phyloP scores from a whole-genome alignment of 2,797 vertebrate genomes.

The Alcedo quadribrachys region DNA sequence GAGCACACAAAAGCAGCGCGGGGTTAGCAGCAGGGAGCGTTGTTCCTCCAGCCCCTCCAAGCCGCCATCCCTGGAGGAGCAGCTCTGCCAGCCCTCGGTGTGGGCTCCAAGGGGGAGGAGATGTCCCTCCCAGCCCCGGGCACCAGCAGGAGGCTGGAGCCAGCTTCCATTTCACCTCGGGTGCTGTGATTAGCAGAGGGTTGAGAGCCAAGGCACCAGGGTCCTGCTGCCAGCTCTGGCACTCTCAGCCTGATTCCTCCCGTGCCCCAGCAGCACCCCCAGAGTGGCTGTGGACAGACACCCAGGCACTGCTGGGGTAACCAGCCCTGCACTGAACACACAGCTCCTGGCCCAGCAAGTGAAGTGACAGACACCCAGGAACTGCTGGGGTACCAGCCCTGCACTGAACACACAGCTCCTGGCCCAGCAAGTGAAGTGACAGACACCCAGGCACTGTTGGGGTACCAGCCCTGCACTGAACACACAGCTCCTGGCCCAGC shows the following conservation, averaged over 20 bases:
- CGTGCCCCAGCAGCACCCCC: neutral
- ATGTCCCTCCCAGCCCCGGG: neutral
- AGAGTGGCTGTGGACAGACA: neutral
- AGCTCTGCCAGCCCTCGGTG: too few relatives aligned
- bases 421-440: neutral
- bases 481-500: neutral
- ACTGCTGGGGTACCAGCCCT: neutral
- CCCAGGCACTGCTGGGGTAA: neutral
- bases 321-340: neutral
- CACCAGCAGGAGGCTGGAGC: fast-evolving
- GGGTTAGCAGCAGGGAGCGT: neutral
- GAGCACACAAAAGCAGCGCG: neutral
- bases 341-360: neutral
- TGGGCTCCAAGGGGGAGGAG: neutral
- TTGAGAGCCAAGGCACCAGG: neutral
- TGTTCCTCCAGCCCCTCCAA: neutral
- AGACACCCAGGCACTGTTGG: neutral
- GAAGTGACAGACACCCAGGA: neutral
- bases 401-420: neutral
- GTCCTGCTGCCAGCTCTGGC: neutral
- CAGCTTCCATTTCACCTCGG: neutral
- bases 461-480: neutral
- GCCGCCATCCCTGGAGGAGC: neutral
- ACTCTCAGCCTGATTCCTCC: neutral
- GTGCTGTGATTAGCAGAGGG: neutral